These are phyloP conservation scores for Coremacera marginata DNA, from an alignment of 2,888 invertebrate species.

Conservation along the genomic window DNA sequence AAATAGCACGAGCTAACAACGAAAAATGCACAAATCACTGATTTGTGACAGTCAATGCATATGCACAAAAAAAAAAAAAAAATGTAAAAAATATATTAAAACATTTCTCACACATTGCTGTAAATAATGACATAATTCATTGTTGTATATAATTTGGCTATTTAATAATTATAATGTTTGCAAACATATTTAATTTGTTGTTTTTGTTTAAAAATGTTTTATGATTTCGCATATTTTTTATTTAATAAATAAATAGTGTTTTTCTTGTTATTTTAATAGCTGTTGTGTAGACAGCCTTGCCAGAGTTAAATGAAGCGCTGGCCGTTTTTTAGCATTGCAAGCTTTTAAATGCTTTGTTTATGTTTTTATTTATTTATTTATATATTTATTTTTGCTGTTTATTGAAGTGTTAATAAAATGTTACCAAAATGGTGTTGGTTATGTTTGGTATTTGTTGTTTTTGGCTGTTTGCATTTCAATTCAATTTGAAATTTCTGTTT, in stretches of 20 bases:
- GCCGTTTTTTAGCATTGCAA: too few species aligned
- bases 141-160: background rate
- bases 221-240: background rate
- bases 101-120: too few species aligned
- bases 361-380: background rate
- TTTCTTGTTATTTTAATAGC: background rate
- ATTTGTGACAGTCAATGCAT: background rate
- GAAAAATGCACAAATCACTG: too few species aligned
- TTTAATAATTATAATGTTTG: background rate
- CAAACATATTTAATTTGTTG: background rate
- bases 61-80: background rate
- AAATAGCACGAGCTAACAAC: background rate
- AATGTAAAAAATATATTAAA: background rate
- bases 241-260: background rate
- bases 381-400: background rate
- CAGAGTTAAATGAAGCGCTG: background rate
- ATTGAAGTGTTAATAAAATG: slow-evolving; percentile 5
- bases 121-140: too few species aligned
- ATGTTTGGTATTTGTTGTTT: background rate
- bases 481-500: background rate
- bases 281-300: background rate
- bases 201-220: background rate
- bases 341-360: too few species aligned
- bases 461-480: background rate
- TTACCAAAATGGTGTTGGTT: background rate